Base-by-base conservation (phyloP, 2,888 invertebrate species). In the Stenoptilia bipunctidactyla region DNA sequence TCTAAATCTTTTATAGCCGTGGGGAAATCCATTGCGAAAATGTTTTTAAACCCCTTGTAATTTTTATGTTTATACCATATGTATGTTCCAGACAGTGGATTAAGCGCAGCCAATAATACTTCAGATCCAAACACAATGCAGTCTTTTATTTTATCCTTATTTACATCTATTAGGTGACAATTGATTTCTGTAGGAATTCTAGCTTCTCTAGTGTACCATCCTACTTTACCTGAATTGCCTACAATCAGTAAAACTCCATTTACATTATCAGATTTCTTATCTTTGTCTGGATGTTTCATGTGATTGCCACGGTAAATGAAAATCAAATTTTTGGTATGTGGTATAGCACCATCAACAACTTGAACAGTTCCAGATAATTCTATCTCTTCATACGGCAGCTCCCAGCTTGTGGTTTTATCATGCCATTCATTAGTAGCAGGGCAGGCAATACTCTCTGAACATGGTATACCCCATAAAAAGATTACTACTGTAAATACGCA, bases 391-490 rank as follows among this genome's bases (percentile, higher is more conserved):
- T 89, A 90, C 34, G 88, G 87, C 37, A 88, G 80, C 45, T 90
- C 86, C 90, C 90, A 91, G 50, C 89, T 90, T 6, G 87, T 86
- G 0, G 89, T 88, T 58, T 85, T 88, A 14, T 87, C 69, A 40
- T 73, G 74, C 58, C 86, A 85, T 44, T 86, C 85, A 2, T 67
- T 68, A 3, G n/a, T 8, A 1, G 74, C 79, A 9, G 88, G 85
- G 51, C 93, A 93, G 39, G 89, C 87, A 12, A 88, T 87, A 4
- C 86, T 86, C 55, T 90, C 89, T 2, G 89, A 87, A 55, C 93
- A 94, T 0, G 93, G 93, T 51, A 91, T 73, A 10, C 90, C 87
- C 90, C 90, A 92, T 4, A 92, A 72, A 60, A 92, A 94, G 55
- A 90, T 85, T 34, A 92, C 75, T 37, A 91, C 88, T 5, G 91